Percentiles rank a stretch among this genome's conserved stretches.
Evolutionary conservation across 2,888 invertebrate genomes (phyloP).

Genomic region (Notodonta dromedarius): DNA sequence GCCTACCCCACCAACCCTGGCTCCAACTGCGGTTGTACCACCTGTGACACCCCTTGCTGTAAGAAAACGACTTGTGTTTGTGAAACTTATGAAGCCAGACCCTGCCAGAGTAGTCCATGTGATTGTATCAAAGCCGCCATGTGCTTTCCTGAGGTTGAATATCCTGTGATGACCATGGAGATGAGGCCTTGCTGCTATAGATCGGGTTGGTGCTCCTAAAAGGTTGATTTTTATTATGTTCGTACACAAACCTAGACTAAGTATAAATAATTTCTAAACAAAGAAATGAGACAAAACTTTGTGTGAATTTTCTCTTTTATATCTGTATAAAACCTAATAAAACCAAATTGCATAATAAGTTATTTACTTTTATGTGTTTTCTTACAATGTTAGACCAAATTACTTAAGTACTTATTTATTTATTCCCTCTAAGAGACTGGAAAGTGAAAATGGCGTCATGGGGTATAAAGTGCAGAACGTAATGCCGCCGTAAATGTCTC

Average conservation of each 20-base stretch:
- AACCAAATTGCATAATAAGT: neutral
- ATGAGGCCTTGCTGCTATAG: constrained; percentile 51
- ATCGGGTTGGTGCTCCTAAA: constrained; percentile 33
- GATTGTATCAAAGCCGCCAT: constrained; percentile 29
- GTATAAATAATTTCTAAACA: no score
- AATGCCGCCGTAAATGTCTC: neutral
- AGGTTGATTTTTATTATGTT: no score
- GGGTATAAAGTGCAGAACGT: neutral
- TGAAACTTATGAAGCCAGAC: neutral
- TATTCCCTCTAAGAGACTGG: neutral
- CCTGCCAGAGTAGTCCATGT: constrained; percentile 15
- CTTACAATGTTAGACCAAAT: neutral
- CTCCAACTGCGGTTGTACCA: constrained; percentile 24
- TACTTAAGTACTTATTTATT: neutral
- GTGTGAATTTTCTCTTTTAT: no score
- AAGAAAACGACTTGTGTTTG: constrained; percentile 1
- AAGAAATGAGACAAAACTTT: no score
- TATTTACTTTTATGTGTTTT: neutral
- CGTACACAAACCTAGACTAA: no score
- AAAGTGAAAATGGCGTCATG: neutral
- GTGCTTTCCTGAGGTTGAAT: constrained; percentile 66
- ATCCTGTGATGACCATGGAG: constrained; percentile 51
- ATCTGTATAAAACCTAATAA: neutral
- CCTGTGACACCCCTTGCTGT: constrained; percentile 27
- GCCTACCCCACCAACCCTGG: constrained; percentile 28